These are phyloP conservation scores for Orchestes rusci DNA, from an alignment of 2,888 invertebrate genomes.

Conservation along the genomic window DNA sequence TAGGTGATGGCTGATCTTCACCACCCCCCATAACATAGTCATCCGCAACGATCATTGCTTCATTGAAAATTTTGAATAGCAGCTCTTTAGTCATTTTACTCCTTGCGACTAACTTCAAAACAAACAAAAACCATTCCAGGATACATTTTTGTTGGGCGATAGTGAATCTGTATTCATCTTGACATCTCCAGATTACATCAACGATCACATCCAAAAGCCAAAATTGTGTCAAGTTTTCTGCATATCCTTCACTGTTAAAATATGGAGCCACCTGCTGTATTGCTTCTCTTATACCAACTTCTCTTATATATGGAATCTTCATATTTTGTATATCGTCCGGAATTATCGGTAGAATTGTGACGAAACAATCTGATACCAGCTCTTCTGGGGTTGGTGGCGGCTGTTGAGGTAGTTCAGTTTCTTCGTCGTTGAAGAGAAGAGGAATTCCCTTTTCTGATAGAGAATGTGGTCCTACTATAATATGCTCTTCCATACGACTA, in stretches of 20 bases:
- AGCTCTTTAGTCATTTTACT: constrained; percentile 31
- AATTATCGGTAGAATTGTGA: constrained; percentile 24
- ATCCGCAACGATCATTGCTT: constrained; percentile 36
- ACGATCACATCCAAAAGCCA: constrained; percentile 43
- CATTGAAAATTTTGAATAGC: constrained; percentile 37
- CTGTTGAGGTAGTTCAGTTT: constrained; percentile 20
- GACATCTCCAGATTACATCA: constrained; percentile 41
- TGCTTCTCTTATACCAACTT: constrained; percentile 35
- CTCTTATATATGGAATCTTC: constrained; percentile 35
- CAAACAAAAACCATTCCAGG: constrained; percentile 38
- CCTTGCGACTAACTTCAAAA: constrained; percentile 39
- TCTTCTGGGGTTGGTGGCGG: constrained; percentile 33
- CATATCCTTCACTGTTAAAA: constrained; percentile 36
- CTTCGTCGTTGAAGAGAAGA: not conserved
- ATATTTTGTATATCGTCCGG: constrained; percentile 30
- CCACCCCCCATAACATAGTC: constrained; percentile 36
- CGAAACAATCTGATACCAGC: constrained; percentile 22
- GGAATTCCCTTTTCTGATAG: not conserved
- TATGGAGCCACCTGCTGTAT: constrained; percentile 34
- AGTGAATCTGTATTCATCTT: constrained; percentile 40
- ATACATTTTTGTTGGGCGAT: constrained; percentile 37
- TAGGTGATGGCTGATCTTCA: constrained; percentile 30
- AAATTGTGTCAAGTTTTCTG: constrained; percentile 38
- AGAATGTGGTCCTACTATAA: not conserved
- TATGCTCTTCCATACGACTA: too few relatives aligned